Percentiles rank a stretch among this genome's conserved stretches.
phyloP scores from a whole-genome alignment of 2,888 invertebrate species.

The Spisula subtruncata region DNA sequence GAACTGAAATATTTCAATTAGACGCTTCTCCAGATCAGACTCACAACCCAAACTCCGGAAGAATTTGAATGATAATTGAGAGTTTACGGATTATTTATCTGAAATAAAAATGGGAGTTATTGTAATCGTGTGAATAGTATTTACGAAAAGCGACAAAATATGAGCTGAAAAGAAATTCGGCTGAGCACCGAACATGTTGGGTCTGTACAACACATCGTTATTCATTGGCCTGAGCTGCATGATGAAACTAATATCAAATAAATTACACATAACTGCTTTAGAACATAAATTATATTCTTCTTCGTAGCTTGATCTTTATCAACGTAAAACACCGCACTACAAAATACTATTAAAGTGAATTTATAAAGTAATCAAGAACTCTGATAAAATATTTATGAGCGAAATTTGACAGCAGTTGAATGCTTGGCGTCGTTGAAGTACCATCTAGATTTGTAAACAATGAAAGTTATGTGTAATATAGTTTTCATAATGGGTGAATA shows the following conservation, averaged over 20 bases:
- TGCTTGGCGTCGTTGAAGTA: conserved; percentile 49
- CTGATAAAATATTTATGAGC: conserved; percentile 46
- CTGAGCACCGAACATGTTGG: no score
- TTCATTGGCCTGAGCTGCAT: background rate
- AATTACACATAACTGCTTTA: conserved; percentile 56
- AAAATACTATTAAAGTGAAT: conserved; percentile 50
- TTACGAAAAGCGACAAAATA: no score
- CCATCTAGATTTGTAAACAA: conserved; percentile 53
- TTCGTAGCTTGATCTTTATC: conserved; percentile 47
- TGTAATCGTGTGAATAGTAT: no score
- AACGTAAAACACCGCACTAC: conserved; percentile 53
- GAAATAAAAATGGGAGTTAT: no score
- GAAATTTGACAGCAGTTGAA: conserved; percentile 53
- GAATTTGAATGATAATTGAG: no score
- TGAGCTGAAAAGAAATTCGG: no score
- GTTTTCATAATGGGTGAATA: conserved; percentile 2
- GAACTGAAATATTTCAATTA: no score
- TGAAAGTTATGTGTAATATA: conserved; percentile 36
- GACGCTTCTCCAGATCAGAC: no score
- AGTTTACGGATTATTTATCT: no score
- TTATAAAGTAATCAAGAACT: conserved; percentile 31
- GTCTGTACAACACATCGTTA: no score
- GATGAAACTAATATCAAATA: conserved; percentile 40
- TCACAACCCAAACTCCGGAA: no score
- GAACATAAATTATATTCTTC: conserved; percentile 53